phyloP scores from a whole-genome alignment of 2,888 invertebrate species.

The Nudaria mundana region DNA sequence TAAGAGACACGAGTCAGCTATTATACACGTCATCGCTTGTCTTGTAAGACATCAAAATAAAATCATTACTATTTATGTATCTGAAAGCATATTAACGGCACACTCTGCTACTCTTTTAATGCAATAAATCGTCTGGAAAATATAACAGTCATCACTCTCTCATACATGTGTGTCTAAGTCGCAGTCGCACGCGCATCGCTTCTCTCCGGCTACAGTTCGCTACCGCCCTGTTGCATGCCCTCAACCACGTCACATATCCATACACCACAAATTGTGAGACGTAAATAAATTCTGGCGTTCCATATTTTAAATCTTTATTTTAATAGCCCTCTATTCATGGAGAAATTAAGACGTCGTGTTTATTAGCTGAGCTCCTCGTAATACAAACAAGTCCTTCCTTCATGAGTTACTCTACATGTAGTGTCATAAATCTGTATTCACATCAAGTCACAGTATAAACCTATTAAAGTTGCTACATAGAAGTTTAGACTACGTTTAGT shows the following conservation, averaged over 20 bases:
- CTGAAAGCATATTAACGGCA: slow-evolving; percentile 73
- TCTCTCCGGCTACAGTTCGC: slow-evolving; percentile 25
- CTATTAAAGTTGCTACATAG: slow-evolving; percentile 39
- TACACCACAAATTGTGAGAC: slow-evolving; percentile 70
- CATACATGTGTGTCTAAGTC: slow-evolving; percentile 64
- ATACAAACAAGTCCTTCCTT: slow-evolving; percentile 70
- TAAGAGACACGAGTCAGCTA: slow-evolving; percentile 66
- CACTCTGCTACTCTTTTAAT: slow-evolving; percentile 72
- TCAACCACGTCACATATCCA: slow-evolving; percentile 50
- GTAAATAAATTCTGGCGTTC: slow-evolving; percentile 76
- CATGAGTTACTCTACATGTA: slow-evolving; percentile 57
- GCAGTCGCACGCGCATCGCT: slow-evolving; percentile 41
- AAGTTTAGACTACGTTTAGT: no score
- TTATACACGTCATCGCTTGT: slow-evolving; percentile 75
- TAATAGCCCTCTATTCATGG: slow-evolving; percentile 77
- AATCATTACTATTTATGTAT: slow-evolving; percentile 78
- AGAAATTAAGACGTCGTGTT: slow-evolving; percentile 79
- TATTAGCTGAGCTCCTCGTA: slow-evolving; percentile 71
- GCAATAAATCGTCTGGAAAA: slow-evolving; percentile 80
- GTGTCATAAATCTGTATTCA: slow-evolving; percentile 63
- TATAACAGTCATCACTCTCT: slow-evolving; percentile 77
- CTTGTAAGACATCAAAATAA: slow-evolving; percentile 79
- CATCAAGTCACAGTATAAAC: slow-evolving; percentile 47
- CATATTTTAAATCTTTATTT: slow-evolving; percentile 78
- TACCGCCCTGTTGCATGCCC: slow-evolving; percentile 28